These are phyloP conservation scores for Galeopsomyia nigrocyanea DNA, from an alignment of 2,888 invertebrate species.

Conservation along the genomic window DNA sequence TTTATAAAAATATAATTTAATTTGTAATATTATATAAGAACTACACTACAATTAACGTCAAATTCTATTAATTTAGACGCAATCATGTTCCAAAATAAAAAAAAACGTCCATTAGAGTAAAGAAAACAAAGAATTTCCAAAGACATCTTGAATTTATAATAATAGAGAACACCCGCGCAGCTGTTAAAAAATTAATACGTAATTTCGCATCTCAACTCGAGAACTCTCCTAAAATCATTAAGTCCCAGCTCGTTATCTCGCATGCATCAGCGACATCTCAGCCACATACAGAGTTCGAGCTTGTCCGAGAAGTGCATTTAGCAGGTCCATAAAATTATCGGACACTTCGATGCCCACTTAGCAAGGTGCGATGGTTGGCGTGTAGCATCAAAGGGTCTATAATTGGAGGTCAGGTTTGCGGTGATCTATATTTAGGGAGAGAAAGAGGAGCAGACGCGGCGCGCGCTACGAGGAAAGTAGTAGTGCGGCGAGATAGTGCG, in stretches of 20 bases:
- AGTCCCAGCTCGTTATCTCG: background rate
- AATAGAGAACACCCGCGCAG: too few species aligned
- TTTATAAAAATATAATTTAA: too few species aligned
- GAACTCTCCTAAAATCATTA: slow-evolving; percentile 33
- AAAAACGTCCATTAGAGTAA: too few species aligned
- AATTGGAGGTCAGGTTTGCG: slow-evolving; percentile 64
- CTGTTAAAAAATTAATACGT: too few species aligned
- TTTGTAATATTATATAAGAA: too few species aligned
- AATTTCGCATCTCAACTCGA: background rate
- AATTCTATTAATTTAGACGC: too few species aligned
- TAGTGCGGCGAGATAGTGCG: slow-evolving; percentile 13
- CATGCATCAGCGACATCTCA: background rate
- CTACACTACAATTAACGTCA: too few species aligned
- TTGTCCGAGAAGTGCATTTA: slow-evolving; percentile 26
- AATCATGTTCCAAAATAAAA: too few species aligned
- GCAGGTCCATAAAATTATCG: slow-evolving; percentile 54
- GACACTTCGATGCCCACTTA: slow-evolving; percentile 25
- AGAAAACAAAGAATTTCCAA: too few species aligned
- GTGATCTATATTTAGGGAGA: slow-evolving; percentile 65
- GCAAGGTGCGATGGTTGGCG: slow-evolving; percentile 50
- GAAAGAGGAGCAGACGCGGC: slow-evolving; percentile 49
- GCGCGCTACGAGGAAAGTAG: slow-evolving; percentile 41
- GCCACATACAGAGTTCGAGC: background rate
- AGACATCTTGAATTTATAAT: too few species aligned
- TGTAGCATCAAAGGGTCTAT: slow-evolving; percentile 64